A percentile compares a stretch with the other conserved stretches of the same genome.
phyloP scores from a whole-genome alignment of 2,888 invertebrate genomes.

The Empis livida region DNA sequence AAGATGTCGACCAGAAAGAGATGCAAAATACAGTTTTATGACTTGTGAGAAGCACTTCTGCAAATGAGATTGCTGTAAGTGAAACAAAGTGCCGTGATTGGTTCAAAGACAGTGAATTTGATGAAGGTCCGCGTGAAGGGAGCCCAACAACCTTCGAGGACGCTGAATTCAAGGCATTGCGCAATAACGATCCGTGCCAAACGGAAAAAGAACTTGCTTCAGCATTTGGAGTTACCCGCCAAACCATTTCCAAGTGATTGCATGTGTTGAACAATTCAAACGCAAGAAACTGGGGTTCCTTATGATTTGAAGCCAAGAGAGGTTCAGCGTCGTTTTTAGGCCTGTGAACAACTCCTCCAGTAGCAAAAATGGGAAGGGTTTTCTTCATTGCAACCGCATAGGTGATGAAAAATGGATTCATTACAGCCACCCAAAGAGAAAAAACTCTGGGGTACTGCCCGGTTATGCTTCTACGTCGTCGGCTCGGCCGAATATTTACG shows the following conservation, averaged over 20 bases:
- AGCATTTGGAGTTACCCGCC: neutral
- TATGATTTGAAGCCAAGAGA: neutral
- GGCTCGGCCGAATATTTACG: conserved; percentile 14
- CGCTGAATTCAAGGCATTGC: conserved; percentile 3
- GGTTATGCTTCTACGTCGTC: neutral
- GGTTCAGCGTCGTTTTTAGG: neutral
- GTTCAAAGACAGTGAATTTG: neutral
- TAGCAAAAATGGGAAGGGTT: neutral
- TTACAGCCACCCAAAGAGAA: neutral
- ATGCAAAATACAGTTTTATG: too few species aligned
- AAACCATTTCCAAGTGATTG: neutral
- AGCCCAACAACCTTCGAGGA: neutral
- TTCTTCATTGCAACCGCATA: neutral
- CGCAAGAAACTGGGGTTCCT: neutral
- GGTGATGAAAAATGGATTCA: neutral
- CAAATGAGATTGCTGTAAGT: too few species aligned
- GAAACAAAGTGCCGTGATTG: too few species aligned
- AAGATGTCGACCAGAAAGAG: too few species aligned
- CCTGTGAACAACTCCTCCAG: neutral
- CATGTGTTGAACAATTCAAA: neutral
- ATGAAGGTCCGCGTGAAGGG: neutral
- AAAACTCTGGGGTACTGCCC: too few species aligned
- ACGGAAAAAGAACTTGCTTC: neutral
- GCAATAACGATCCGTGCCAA: conserved; percentile 3
- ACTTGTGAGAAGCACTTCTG: too few species aligned